Evolutionary conservation across 2,797 vertebrate genomes (phyloP), one percentile per base, ranked within the genome.

Genomic region (Notolabrus celidotus): DNA sequence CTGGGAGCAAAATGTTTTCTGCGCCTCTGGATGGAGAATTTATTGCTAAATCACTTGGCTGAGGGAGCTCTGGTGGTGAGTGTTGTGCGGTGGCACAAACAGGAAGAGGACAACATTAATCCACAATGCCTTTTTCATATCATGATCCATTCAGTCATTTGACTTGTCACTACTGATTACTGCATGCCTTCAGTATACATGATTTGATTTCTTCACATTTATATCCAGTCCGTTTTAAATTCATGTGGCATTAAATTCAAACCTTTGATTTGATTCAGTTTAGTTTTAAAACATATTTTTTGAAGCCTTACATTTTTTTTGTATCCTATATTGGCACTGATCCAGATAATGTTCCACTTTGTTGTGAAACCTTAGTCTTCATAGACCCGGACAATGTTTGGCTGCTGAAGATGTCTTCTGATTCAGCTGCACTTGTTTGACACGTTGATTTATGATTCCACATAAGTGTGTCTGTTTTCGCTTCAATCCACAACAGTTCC

Each of bases 381-480:
- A 53, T 19, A 20, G 29, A n/a, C 50, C 10, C 39, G 19, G 1
- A 25, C 43, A 51, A 57, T 43, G 33, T 31, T 57, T 60, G 46
- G 55, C 5, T 60, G 51, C 78, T 56, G 42, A 77, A 77, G 42
- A 50, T 19, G 25, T 69, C 46, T 82, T 77, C 25, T 57, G 29
- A 50, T 79, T 50, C 67, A 60, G 51, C 39, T 65, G 41, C 47
- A 51, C 51, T 56, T 43, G 49, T 53, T 65, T 25, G 56, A 74
- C 54, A 45, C 23, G 4, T 17, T 47, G 57, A 80, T 71, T 71
- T 56, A 69, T 58, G 58, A 34, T 34, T 63, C 65, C 23, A 56
- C 22, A 36, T 22, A 58, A 54, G 27, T 23, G 52, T 36, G 46
- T 68, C 33, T 52, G 68, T 74, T 66, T 66, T 39, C 15, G 19